These are phyloP conservation scores for Sebastolobus altivelis DNA, from an alignment of 2,797 vertebrate genomes.

Conservation along the genomic window DNA sequence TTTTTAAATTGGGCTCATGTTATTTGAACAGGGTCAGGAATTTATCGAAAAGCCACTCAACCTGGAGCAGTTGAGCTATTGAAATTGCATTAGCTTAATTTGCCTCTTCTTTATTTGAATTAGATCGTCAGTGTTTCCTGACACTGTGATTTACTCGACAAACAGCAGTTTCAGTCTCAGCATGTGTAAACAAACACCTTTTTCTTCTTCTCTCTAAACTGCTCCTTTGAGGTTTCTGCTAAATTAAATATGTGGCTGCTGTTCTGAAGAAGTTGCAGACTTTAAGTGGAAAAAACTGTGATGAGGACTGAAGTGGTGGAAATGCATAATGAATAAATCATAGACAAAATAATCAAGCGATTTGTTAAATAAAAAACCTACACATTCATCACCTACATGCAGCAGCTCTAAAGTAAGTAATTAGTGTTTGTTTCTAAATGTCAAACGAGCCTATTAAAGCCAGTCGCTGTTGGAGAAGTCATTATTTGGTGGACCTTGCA, in stretches of 20 bases:
- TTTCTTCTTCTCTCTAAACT: constrained; percentile 23
- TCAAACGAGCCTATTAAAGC: constrained; percentile 41
- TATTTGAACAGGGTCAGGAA: constrained; percentile 15
- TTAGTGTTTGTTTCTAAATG: constrained; percentile 45
- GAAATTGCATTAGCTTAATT: constrained; percentile 39
- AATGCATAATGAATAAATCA: constrained; percentile 11
- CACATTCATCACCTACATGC: constrained; percentile 16
- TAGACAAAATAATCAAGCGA: constrained; percentile 8
- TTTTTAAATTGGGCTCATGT: constrained; percentile 29
- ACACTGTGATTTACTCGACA: constrained; percentile 31
- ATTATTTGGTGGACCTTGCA: constrained; percentile 47
- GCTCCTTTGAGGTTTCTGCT: constrained; percentile 41
- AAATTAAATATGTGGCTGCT: constrained; percentile 48
- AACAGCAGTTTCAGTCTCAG: constrained; percentile 48
- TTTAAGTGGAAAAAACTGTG: constrained; percentile 1
- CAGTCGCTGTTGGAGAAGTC: constrained; percentile 20
- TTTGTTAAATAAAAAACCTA: constrained; percentile 1
- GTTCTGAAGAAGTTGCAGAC: constrained; percentile 8
- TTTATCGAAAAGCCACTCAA: constrained; percentile 40
- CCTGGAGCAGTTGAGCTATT: constrained; percentile 11
- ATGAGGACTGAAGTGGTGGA: neutral
- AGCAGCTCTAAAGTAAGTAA: constrained; percentile 20
- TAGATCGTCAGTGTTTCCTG: constrained; percentile 43
- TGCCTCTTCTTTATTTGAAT: constrained; percentile 35
- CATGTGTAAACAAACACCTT: constrained; percentile 43